Evolutionary conservation across 2,113 vertebrate genomes (phyloP).

Genomic region (Regulus satrapa): DNA sequence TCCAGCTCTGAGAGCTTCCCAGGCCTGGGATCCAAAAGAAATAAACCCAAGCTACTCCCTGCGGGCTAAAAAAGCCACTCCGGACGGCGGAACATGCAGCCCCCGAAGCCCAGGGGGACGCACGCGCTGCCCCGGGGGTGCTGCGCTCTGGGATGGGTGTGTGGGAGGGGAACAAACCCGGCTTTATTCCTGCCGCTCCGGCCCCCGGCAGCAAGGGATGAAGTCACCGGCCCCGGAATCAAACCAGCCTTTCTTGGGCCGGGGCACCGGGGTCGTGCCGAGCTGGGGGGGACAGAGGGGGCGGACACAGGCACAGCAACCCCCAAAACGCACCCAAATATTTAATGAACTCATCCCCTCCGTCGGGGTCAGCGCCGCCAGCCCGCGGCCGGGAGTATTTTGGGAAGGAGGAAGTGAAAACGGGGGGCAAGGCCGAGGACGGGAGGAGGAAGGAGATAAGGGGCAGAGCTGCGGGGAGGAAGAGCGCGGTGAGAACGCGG

Average conservation of each 20-base stretch:
- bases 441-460: conserved; percentile 54
- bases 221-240: background rate
- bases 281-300: fast-evolving
- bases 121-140: background rate
- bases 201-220: background rate
- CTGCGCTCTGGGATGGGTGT: background rate
- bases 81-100: background rate
- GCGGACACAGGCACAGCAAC: no score
- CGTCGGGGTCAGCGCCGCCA: fast-evolving
- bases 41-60: background rate
- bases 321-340: background rate
- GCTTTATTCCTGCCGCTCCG: background rate
- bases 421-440: background rate
- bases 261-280: fast-evolving
- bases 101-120: background rate
- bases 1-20: conserved; percentile 7
- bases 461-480: background rate
- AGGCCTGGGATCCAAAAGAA: background rate
- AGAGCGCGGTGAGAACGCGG: background rate
- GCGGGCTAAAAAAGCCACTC: background rate
- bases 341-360: fast-evolving
- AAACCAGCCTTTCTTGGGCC: conserved; percentile 4
- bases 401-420: conserved; percentile 58
- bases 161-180: conserved; percentile 46
- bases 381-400: background rate